These are phyloP conservation scores for Odontothrips loti DNA, from an alignment of 2,888 invertebrate species.

Conservation along the genomic window DNA sequence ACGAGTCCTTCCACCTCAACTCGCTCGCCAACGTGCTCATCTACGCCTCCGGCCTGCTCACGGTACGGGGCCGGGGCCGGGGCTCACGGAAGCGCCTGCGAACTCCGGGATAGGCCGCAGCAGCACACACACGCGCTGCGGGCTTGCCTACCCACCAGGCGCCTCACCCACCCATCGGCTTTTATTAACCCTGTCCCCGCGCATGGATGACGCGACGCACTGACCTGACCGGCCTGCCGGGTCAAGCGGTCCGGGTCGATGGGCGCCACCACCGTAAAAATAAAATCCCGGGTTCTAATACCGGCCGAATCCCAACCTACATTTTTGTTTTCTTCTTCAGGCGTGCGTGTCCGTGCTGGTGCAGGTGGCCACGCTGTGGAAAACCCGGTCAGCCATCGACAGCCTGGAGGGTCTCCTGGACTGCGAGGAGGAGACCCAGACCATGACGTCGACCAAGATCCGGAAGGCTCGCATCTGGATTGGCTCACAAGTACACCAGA, in stretches of 20 bases:
- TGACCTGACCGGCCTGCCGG: too few species aligned
- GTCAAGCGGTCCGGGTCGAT: too few species aligned
- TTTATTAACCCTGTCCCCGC: background rate
- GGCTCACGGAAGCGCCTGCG: background rate
- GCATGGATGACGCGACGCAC: background rate
- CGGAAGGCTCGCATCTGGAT: slow-evolving; percentile 8
- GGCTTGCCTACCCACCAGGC: too few species aligned
- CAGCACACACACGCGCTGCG: too few species aligned
- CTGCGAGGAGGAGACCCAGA: slow-evolving; percentile 19
- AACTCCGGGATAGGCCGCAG: too few species aligned
- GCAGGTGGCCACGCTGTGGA: background rate
- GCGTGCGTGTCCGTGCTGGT: background rate
- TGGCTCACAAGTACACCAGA: background rate
- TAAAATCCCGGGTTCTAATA: too few species aligned
- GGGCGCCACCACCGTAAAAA: too few species aligned
- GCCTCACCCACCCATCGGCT: too few species aligned
- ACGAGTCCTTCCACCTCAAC: background rate
- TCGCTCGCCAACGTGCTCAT: slow-evolving; percentile 12
- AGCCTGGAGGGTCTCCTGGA: background rate
- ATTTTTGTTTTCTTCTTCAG: background rate
- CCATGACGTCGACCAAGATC: background rate
- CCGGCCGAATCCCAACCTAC: background rate
- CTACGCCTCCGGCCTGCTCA: slow-evolving; percentile 21
- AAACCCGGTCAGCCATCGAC: background rate
- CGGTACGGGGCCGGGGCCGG: background rate